Evolutionary conservation across 2,797 vertebrate species (phyloP), one percentile per base, ranked within the genome.

Genomic region (Cygnus olor): DNA sequence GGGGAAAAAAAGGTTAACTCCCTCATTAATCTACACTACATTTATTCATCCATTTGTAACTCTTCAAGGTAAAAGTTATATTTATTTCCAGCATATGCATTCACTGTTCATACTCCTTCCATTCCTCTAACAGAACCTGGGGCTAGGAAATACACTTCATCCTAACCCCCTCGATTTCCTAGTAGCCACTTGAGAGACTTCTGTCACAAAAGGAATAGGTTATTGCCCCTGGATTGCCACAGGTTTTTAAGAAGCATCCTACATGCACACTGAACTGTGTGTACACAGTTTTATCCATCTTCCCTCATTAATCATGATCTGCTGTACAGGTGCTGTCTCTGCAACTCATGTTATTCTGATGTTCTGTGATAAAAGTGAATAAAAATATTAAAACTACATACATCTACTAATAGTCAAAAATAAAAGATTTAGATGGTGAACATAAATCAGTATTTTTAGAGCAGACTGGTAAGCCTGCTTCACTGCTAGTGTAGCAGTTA

Each of bases 351-450:
- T 91, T 95, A 60, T 68, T 91, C 53, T 85, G 70, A 64, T 82
- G 47, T 92, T 82, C 74, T 85, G 1, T 57, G 58, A 85, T 56
- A 45, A 79, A 92, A 91, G 53, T 44, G 60, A 89, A 82, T 78
- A 80, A 80, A 80, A 63, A 69, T 68, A 89, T 83, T 95, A 83
- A 27, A 96, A 71, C 40, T 65, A 40, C 45, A 69, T 82, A 42
- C 36, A 76, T 77, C 80, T 93, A 47, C 63, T 89, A 83, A 90
- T 51, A 94, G 51, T 45, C 47, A 84, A 94, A 68, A 94, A 77
- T 54, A 94, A 87, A 89, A 76, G 10, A 61, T 82, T 61, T 61
- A 28, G 1, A 20, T 40, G 56, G 32, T 1, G 66, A 89, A 36
- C 66, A 45, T 84, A 88, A 90, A 88, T 82, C 68, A 80, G 42